Evolutionary conservation across 2,797 vertebrate genomes (phyloP), one percentile per base, ranked within the genome.

Genomic region (Luscinia luscinia): DNA sequence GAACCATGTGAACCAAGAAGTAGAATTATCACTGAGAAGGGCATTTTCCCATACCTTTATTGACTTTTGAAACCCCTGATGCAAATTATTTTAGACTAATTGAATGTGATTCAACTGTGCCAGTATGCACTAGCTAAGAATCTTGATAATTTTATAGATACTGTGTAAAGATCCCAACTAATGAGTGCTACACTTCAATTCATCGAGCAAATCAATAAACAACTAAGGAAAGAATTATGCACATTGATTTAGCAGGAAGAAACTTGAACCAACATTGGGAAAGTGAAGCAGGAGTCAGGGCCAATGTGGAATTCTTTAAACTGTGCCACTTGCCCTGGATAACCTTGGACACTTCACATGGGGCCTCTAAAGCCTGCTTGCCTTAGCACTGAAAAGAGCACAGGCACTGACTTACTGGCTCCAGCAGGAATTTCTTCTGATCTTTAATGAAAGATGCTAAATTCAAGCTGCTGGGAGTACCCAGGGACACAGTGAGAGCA

Each of bases 131-230:
- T 48, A 88, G 55, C 59, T 88, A 86, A 92, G 70, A 88, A 95
- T 67, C 87, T 79, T 87, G 85, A 88, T 69, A 55, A 91, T 94
- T 91, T 86, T 78, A 84, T 36, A 93, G 82, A 86, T 76, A 88
- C 32, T 38, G 38, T 70, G 55, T 59, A 90, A 72, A 64, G 67
- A 78, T 93, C 79, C 76, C 59, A 93, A 34, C 69, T 94, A 90
- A 86, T 66, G 85, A 91, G 63, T 23, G 63, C 49, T 92, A 79
- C 48, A 41, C 72, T 89, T 86, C 85, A 88, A 74, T 75, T 95
- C 77, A 74, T 86, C 84, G 69, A 83, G 54, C 61, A 89, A 93
- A 91, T 95, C 94, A 94, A 90, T 95, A 95, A 94, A 94, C 66
- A 91, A 64, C 92, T 90, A 91, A 93, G 49, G 70, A 70, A 94